Evolutionary conservation across 2,888 invertebrate species (phyloP).

Genomic region (Phalera bucephala): DNA sequence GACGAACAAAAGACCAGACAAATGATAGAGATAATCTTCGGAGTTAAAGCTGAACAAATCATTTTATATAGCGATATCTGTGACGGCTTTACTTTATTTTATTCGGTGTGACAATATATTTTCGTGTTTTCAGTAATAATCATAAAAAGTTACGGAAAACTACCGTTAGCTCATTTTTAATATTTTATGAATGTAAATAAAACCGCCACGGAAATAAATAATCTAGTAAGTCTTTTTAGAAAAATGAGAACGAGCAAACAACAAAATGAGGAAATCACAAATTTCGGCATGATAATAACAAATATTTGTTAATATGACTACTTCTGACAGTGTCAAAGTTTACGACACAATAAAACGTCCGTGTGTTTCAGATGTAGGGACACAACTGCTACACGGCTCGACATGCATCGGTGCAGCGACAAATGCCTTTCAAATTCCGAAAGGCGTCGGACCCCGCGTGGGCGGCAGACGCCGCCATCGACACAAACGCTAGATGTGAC

Average conservation of each 20-base stretch:
- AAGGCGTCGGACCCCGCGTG: slow-evolving; percentile 58
- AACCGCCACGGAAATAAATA: no score
- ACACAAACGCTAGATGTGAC: slow-evolving; percentile 62
- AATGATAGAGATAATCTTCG: slow-evolving; percentile 71
- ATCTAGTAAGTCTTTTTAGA: no score
- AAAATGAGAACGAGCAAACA: not conserved
- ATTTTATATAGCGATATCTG: slow-evolving; percentile 31
- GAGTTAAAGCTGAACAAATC: slow-evolving; percentile 45
- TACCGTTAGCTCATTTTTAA: no score
- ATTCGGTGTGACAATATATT: not conserved
- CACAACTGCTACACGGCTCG: slow-evolving; percentile 59
- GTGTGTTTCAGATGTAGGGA: slow-evolving; percentile 52
- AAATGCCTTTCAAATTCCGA: slow-evolving; percentile 81
- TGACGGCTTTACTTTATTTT: slow-evolving; percentile 11
- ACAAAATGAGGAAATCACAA: not conserved
- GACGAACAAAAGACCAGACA: slow-evolving; percentile 74
- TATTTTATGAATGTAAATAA: no score
- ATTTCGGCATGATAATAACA: slow-evolving; percentile 12
- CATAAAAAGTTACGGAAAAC: no score
- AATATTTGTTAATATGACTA: no score
- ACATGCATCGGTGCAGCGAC: slow-evolving; percentile 60
- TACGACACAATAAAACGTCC: slow-evolving; percentile 62
- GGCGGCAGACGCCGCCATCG: slow-evolving; percentile 60
- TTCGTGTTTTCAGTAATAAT: no score
- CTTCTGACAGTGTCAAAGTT: slow-evolving; percentile 45